Evolutionary conservation across 2,113 vertebrate genomes (phyloP), one percentile per base, ranked within the genome.

Genomic region (Cromileptes altivelis): DNA sequence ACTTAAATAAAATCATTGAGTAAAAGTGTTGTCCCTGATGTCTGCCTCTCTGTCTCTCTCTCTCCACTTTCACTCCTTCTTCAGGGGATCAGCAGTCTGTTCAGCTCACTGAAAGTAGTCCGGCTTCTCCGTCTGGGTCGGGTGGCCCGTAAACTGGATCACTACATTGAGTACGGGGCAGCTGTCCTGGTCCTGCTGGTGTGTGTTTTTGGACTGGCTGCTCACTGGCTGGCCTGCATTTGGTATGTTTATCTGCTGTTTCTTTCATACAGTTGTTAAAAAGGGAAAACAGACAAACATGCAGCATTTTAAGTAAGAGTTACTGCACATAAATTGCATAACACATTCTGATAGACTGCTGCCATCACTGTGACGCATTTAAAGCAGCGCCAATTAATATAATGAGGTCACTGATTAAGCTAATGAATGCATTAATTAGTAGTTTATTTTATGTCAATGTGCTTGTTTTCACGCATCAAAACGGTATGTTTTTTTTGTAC

Each of bases 201-300:
- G 85, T 99, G 98, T 0, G 98, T 99, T 30, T 99, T 99, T n/a
- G 98, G 98, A 7, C 94, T 99, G 75, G 98, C 98, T 0, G 98
- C 98, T 18, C 98, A 99, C 87, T 99, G 98, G 98, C 92, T 99
- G 86, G 98, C 98, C 90, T 99, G 98, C 93, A 99, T 99, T 89
- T 99, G 98, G 98, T 94, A 90, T 0, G 88, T 50, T 45, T 45
- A 45, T 45, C 6, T 6, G 33, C 6, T 37, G 6, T 37, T 37
- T 37, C 33, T 7, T 37, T 37, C 33, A 37, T 6, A 37, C 42
- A 53, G 18, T 9, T 17, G 17, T 45, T 19, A 47, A 72, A 77
- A 67, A 47, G 12, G 9, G 60, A 49, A 56, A 49, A 37, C 30
- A 71, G 40, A 52, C 2, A 3, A 18, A 5, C 14, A 50, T 52